These are phyloP conservation scores for Eulithis testata DNA, from an alignment of 2,888 invertebrate genomes.

Conservation along the genomic window DNA sequence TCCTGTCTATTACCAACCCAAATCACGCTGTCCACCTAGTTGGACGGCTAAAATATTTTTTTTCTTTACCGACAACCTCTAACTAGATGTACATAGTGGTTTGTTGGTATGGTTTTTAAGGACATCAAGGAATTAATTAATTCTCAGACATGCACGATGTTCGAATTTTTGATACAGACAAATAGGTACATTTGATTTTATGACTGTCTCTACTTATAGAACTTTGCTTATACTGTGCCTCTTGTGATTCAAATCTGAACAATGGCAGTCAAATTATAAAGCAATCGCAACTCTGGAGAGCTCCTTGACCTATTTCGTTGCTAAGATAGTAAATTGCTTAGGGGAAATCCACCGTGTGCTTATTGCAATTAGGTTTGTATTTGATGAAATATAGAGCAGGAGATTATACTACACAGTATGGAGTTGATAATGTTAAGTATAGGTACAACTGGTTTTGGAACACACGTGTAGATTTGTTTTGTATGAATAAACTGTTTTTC, in stretches of 20 bases:
- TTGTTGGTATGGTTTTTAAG: too few relatives aligned
- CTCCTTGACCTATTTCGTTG: conserved; percentile 75
- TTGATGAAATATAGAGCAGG: conserved; percentile 13
- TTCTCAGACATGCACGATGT: too few relatives aligned
- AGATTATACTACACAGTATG: conserved; percentile 9
- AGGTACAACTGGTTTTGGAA: neutral
- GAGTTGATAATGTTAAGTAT: conserved; percentile 5
- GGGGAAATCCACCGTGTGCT: conserved; percentile 21
- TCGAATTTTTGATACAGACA: too few relatives aligned
- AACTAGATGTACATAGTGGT: too few relatives aligned
- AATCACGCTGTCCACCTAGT: too few relatives aligned
- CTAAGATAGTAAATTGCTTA: conserved; percentile 20
- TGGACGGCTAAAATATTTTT: too few relatives aligned
- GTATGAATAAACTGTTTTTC: too few relatives aligned
- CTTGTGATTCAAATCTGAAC: conserved; percentile 69
- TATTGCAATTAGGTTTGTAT: conserved; percentile 15
- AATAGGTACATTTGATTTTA: neutral
- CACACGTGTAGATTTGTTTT: conserved; percentile 1
- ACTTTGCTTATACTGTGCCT: conserved; percentile 41
- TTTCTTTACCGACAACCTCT: too few relatives aligned
- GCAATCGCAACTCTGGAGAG: conserved; percentile 69
- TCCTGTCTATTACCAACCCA: too few relatives aligned
- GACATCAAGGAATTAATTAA: too few relatives aligned
- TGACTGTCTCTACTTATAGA: neutral
- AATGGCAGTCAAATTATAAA: conserved; percentile 75